Conservation (phyloP, 2,797 vertebrate genomes). For the Melanitta fusca region DNA sequence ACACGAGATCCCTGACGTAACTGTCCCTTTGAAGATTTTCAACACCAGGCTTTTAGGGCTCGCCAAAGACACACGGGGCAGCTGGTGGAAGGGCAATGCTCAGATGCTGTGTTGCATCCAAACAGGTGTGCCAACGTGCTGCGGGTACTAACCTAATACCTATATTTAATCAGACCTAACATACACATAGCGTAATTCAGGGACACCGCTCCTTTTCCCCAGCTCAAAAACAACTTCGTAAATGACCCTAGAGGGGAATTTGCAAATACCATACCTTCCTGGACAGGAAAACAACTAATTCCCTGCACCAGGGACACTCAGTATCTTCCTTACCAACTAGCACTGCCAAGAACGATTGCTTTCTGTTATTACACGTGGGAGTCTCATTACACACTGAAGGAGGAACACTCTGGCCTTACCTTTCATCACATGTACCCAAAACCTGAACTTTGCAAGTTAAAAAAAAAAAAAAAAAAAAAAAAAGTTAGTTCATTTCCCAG, state of each 20-base stretch:
- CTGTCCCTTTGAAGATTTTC: background rate
- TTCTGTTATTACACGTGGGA: background rate
- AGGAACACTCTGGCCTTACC: background rate
- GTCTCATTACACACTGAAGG: background rate
- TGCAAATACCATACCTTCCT: background rate
- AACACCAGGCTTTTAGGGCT: background rate
- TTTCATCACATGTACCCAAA: background rate
- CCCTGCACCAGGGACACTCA: background rate
- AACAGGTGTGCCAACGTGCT: accelerated
- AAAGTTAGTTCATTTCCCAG: background rate
- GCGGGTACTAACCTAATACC: accelerated
- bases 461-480: background rate
- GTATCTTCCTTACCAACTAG: background rate
- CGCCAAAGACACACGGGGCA: background rate
- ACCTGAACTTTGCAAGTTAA: background rate
- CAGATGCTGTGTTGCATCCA: accelerated
- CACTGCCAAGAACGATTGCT: background rate
- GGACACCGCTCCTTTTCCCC: background rate
- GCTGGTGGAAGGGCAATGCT: background rate
- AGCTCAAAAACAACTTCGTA: background rate
- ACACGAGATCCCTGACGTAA: background rate
- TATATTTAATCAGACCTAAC: background rate
- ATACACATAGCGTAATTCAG: accelerated
- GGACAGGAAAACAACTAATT: background rate
- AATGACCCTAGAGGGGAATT: background rate